Percentiles rank a stretch among this genome's conserved stretches.
Conservation (phyloP, 2,888 invertebrate species). For the Micoletzkya japonica region DNA sequence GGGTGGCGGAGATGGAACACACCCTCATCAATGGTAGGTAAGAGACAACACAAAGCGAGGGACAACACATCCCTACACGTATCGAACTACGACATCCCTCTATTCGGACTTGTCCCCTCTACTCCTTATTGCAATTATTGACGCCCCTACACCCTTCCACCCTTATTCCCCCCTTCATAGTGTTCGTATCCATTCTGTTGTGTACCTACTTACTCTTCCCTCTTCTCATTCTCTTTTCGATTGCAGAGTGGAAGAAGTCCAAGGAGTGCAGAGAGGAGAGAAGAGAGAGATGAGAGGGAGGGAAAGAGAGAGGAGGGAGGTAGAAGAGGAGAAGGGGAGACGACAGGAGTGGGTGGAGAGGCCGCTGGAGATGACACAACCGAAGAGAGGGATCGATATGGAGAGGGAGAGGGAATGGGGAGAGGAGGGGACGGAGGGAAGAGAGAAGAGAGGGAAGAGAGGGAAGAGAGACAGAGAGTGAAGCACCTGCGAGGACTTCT, state of each 20-base stretch:
- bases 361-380: constrained; percentile 13
- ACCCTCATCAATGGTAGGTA: too few relatives aligned
- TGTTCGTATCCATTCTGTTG: too few relatives aligned
- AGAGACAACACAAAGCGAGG: too few relatives aligned
- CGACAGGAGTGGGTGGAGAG: background rate
- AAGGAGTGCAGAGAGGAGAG: background rate
- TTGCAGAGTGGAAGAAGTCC: constrained; percentile 6
- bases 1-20: too few relatives aligned
- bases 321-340: constrained; percentile 3
- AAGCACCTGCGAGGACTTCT: background rate
- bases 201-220: constrained; percentile 26
- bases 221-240: constrained; percentile 18
- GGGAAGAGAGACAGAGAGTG: background rate
- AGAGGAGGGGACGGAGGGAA: background rate
- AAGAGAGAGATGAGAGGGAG: background rate
- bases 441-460: background rate
- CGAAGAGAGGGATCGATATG: background rate
- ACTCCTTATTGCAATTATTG: too few relatives aligned
- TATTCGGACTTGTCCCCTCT: too few relatives aligned
- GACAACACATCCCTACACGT: too few relatives aligned
- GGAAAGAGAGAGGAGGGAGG: constrained; percentile 8
- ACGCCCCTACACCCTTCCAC: too few relatives aligned
- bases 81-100: too few relatives aligned
- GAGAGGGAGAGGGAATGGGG: background rate
- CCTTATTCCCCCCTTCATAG: too few relatives aligned